phyloP scores from a whole-genome alignment of 1,140 invertebrate genomes.

The Dinothrombium tinctorium region DNA sequence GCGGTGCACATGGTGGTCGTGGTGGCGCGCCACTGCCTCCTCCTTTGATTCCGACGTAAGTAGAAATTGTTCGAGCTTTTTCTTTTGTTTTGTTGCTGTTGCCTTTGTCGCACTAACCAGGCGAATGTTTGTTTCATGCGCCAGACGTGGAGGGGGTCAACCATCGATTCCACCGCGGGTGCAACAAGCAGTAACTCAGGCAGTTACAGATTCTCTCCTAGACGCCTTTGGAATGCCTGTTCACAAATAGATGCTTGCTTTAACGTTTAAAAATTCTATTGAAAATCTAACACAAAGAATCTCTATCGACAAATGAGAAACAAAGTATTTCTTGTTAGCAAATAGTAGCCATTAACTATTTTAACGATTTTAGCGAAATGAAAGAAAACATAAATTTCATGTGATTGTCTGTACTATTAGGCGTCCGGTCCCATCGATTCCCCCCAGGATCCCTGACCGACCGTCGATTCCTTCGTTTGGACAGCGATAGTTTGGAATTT shows the following conservation, averaged over 20 bases:
- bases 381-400: too few relatives aligned
- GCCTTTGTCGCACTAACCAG: background rate
- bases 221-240: constrained; percentile 4
- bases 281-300: background rate
- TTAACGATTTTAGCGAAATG: background rate
- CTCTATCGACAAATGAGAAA: background rate
- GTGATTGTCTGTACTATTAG: background rate
- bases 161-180: constrained; percentile 37
- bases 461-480: too few relatives aligned
- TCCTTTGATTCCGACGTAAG: constrained; percentile 82
- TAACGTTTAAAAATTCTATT: background rate
- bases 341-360: background rate
- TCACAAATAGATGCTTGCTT: background rate
- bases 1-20: constrained; percentile 20
- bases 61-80: constrained; percentile 19
- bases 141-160: constrained; percentile 2
- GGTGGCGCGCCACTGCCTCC: constrained; percentile 40
- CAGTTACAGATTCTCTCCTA: constrained; percentile 39
- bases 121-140: constrained; percentile 5
- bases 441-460: background rate
- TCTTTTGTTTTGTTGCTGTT: constrained; percentile 1
- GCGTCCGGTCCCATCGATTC: background rate
- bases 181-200: constrained; percentile 53
- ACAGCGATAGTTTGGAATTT: too few relatives aligned
- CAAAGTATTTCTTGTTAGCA: background rate